Conservation (phyloP, 2,113 vertebrate genomes). For the Neolamprologus caudopunctatus region DNA sequence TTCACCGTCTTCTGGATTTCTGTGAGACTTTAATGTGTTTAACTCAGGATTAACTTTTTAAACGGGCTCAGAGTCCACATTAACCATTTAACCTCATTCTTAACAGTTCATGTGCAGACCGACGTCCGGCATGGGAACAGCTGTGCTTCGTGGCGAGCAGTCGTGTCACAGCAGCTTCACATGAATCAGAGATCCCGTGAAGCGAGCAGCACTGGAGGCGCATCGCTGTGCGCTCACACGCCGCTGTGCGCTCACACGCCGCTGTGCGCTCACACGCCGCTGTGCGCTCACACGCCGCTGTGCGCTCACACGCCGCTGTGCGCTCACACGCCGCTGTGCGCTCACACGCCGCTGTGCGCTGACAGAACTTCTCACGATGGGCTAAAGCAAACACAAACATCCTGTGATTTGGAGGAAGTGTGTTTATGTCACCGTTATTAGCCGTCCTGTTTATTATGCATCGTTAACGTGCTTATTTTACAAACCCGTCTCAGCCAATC, state of each 20-base stretch:
- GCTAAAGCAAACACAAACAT: neutral
- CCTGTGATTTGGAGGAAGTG: neutral
- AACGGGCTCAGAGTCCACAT: rapidly evolving
- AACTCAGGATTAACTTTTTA: neutral
- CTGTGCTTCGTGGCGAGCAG: neutral
- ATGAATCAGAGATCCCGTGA: neutral
- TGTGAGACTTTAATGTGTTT: neutral
- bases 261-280: neutral
- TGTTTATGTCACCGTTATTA: neutral
- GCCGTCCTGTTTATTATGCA: neutral
- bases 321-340: neutral
- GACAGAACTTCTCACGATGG: neutral
- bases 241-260: no score
- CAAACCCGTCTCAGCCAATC: neutral
- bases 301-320: neutral
- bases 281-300: neutral
- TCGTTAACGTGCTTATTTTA: neutral
- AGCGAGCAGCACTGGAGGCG: neutral
- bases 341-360: neutral
- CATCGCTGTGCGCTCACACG: neutral
- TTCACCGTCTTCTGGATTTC: neutral
- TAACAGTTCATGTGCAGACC: neutral
- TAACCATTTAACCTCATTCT: neutral
- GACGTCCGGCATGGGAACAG: neutral
- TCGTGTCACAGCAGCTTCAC: neutral